These are phyloP conservation scores for Lycocerus yunnanus DNA, from an alignment of 2,888 invertebrate species.

Conservation along the genomic window DNA sequence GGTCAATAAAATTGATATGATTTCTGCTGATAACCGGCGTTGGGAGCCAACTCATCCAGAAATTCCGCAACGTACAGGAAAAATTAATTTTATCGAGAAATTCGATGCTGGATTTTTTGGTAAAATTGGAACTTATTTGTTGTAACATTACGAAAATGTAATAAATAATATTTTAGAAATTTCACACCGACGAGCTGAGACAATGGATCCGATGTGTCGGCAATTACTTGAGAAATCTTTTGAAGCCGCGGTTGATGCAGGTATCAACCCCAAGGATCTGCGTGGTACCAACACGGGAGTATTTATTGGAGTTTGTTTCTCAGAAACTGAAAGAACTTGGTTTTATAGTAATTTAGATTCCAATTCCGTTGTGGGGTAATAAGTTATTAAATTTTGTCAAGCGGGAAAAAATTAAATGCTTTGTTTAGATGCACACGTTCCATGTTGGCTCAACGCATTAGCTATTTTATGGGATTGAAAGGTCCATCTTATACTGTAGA, in stretches of 20 bases:
- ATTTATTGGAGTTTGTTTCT: constrained; percentile 76
- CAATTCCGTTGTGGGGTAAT: constrained; percentile 59
- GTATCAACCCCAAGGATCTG: constrained; percentile 68
- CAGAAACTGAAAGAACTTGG: constrained; percentile 77
- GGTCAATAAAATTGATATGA: constrained; percentile 79
- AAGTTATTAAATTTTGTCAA: neutral
- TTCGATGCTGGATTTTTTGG: constrained; percentile 64
- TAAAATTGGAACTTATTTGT: constrained; percentile 34
- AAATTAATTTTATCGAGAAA: constrained; percentile 59
- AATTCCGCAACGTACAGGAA: constrained; percentile 68
- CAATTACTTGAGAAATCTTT: constrained; percentile 63
- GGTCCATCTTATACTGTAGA: constrained; percentile 90
- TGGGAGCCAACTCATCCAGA: constrained; percentile 72
- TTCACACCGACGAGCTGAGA: constrained; percentile 68
- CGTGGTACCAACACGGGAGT: constrained; percentile 78
- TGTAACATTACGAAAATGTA: neutral
- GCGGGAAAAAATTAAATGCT: neutral
- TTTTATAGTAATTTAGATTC: constrained; percentile 54
- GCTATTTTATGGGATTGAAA: constrained; percentile 84
- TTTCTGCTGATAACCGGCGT: constrained; percentile 77
- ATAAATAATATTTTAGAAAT: constrained; percentile 49
- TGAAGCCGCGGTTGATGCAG: constrained; percentile 65
- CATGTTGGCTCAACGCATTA: constrained; percentile 90
- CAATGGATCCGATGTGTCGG: constrained; percentile 63
- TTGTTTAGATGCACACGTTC: constrained; percentile 75